Evolutionary conservation across 2,888 invertebrate genomes (phyloP), one percentile per base, ranked within the genome.

Genomic region (Agrilus biguttatus): DNA sequence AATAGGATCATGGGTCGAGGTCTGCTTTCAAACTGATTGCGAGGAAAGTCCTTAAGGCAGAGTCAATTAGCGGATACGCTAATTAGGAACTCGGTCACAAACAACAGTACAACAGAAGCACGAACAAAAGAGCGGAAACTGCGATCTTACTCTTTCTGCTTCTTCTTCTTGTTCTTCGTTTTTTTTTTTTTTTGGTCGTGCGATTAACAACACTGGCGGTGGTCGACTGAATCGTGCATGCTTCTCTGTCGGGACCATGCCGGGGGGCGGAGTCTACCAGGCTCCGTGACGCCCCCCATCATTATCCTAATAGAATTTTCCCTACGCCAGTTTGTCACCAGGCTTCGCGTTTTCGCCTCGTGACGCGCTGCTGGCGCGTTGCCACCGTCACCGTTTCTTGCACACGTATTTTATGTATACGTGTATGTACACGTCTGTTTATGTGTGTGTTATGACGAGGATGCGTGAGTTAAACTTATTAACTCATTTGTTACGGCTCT

Each of bases 221-320:
- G 47, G 47, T 47, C 46, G 49, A 50, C 50, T 50, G 50, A 50
- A 45, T 44, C 45, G 43, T 46, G 45, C 47, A 43, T 44, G 50
- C 35, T 49, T 41, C 45, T 41, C 40, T 35, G 39, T 40, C 41
- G 45, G 49, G 47, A 52, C 52, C 53, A 52, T 53, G 49, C 50
- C 52, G 50, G 47, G 45, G 46, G 54, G 54, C 53, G 54, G 46
- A 44, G 53, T 47, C 53, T 53, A 46, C 43, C 45, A 45, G 50
- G 51, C 51, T 46, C 40, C 42, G 47, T 35, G 41, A 45, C 49
- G 48, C 52, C 51, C 48, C 46, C 49, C 51, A 48, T 52, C 50
- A 50, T 51, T 49, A 52, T 51, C 47, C 47, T 51, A 51, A 51
- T 49, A 48, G 46, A 48, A 46, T 46, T 46, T 48, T 48, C 46